Evolutionary conservation across 2,888 invertebrate species (phyloP).

Genomic region (Nomada fucata): DNA sequence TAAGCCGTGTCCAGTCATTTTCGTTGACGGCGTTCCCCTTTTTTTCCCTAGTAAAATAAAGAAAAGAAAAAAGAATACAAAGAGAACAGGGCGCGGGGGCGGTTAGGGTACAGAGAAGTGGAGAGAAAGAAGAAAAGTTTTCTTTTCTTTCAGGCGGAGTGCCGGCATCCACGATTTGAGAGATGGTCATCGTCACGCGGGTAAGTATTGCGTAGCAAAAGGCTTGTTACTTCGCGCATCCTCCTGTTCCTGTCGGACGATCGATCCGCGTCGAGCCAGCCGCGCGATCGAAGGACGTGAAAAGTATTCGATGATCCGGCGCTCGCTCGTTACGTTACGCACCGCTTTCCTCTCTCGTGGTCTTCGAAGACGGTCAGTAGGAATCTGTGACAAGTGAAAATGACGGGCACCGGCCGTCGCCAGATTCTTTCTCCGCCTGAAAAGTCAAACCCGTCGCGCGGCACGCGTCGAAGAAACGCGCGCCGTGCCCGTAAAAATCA

Average conservation of each 20-base stretch:
- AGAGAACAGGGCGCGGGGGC: no score
- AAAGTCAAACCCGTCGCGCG: slow-evolving; percentile 18
- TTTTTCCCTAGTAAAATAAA: background rate
- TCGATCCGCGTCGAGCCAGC: background rate
- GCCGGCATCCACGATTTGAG: slow-evolving; percentile 81
- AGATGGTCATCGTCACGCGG: slow-evolving; percentile 93
- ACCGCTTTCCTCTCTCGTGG: slow-evolving; percentile 67
- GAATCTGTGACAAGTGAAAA: slow-evolving; percentile 81
- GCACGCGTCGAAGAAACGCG: slow-evolving; percentile 1
- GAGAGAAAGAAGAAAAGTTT: slow-evolving; percentile 16
- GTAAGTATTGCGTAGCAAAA: slow-evolving; percentile 84
- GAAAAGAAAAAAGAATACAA: background rate
- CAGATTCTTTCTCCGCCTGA: slow-evolving; percentile 37
- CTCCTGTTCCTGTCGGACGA: background rate
- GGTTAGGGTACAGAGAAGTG: background rate
- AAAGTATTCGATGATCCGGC: background rate
- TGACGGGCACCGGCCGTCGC: slow-evolving; percentile 43
- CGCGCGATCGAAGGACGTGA: background rate
- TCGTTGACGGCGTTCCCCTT: background rate
- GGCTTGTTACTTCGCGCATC: background rate
- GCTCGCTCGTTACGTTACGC: slow-evolving; percentile 7
- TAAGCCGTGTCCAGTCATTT: background rate
- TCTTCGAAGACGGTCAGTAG: slow-evolving; percentile 80
- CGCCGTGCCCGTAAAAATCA: no score
- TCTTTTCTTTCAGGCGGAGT: slow-evolving; percentile 80